These are phyloP conservation scores for Megathymus violae DNA, from an alignment of 1,140 invertebrate species.

Conservation along the genomic window DNA sequence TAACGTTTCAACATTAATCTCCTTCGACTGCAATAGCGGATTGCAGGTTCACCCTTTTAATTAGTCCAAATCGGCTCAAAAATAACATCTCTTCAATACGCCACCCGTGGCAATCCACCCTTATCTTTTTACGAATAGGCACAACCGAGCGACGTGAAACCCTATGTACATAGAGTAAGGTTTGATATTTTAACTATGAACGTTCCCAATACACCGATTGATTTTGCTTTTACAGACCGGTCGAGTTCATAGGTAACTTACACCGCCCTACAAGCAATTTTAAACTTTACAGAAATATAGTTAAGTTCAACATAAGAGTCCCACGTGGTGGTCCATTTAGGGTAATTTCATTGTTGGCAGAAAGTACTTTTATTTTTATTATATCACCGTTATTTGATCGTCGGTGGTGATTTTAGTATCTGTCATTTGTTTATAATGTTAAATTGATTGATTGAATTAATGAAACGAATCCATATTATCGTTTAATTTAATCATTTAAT, in stretches of 20 bases:
- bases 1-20: conserved; percentile 4
- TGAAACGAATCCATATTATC: no score
- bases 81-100: conserved; percentile 18
- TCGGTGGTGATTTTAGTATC: conserved; percentile 15
- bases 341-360: conserved; percentile 19
- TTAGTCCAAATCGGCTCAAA: conserved; percentile 34
- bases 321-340: background rate
- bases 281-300: background rate
- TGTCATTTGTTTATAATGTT: conserved; percentile 6
- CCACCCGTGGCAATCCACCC: background rate
- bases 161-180: background rate
- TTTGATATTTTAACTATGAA: background rate
- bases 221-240: conserved; percentile 23
- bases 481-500: conserved; percentile 9
- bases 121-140: background rate
- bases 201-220: conserved; percentile 22
- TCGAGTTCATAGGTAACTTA: background rate
- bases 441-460: no score
- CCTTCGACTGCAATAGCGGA: conserved; percentile 11
- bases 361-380: conserved; percentile 39
- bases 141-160: background rate
- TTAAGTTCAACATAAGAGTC: background rate
- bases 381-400: conserved; percentile 33
- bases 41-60: conserved; percentile 22
- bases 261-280: background rate